Evolutionary conservation across 1,140 invertebrate genomes (phyloP), one percentile per base, ranked within the genome.

Genomic region (Rhizoglyphus robini): DNA sequence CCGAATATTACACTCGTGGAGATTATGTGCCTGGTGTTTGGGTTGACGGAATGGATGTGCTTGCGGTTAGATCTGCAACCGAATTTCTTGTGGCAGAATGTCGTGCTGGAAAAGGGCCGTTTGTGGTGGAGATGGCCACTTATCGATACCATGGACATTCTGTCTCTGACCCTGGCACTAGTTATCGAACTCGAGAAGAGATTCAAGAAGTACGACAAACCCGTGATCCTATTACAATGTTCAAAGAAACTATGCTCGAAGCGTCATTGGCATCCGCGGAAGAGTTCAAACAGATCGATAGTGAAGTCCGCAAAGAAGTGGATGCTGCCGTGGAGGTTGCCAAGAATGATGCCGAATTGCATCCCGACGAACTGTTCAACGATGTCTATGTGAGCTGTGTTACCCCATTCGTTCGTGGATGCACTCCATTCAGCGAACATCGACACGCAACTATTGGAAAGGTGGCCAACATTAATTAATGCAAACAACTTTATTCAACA

Each of bases 311-410:
- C 54, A 83, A 85, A 73, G 79, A 82, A 70, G 83, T 97, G 0
- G 91, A 95, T 72, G 88, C 89, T 68, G 89, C 87, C 8, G 83
- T 84, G 1, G 87, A 90, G 72, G 72, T 78, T 38, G 83, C 86
- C 2, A 91, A 89, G 73, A 70, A 78, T 15, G 91, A 95, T 65
- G 78, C 83, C 29, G 91, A 96, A 79, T 81, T 95, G 51, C 80
- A 83, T 1, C 23, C 86, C 0, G 85, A 86, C 63, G 93, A 97
- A 76, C 77, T 99, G 0, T 83, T 87, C 68, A 84, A 84, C 25
- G 89, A 99, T 76, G 83, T 99, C 67, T 97, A 95, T 76, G 76
- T 81, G 3, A 76, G n/a, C n/a, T n/a, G n/a, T n/a, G n/a, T n/a
- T n/a, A n/a, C n/a, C n/a, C n/a, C n/a, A n/a, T n/a, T n/a, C n/a